phyloP scores from a whole-genome alignment of 2,113 vertebrate genomes.

The Aepyceros melampus region DNA sequence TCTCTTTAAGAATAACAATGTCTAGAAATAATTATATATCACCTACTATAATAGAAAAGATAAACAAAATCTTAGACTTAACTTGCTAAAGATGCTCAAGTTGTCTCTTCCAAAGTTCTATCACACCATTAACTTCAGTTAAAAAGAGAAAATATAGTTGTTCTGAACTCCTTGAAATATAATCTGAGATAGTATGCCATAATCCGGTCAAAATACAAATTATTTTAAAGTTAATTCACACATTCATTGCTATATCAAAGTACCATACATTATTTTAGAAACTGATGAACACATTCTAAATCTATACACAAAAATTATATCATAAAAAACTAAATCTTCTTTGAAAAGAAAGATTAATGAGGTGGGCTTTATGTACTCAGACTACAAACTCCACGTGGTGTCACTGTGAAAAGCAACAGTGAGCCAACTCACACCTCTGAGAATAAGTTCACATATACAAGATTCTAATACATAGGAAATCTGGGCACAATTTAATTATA shows the following conservation, averaged over 20 bases:
- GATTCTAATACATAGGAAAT: neutral
- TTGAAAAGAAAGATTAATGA: neutral
- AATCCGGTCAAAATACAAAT: neutral
- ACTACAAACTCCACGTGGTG: neutral
- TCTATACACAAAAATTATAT: neutral
- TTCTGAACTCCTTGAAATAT: neutral
- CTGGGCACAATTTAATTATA: neutral
- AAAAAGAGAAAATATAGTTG: neutral
- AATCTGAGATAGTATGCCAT: neutral
- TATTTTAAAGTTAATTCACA: neutral
- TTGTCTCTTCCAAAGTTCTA: neutral
- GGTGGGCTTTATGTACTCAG: neutral
- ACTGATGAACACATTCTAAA: neutral
- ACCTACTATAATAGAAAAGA: neutral
- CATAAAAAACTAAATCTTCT: neutral
- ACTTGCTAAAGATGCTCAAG: neutral
- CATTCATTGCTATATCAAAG: neutral
- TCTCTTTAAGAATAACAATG: neutral
- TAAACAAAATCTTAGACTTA: neutral
- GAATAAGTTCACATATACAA: accelerated
- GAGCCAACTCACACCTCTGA: neutral
- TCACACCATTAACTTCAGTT: neutral
- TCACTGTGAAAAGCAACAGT: neutral
- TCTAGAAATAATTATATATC: neutral
- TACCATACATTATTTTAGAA: neutral